Base-by-base conservation (phyloP, 2,888 invertebrate genomes). In the Zele albiditarsus region DNA sequence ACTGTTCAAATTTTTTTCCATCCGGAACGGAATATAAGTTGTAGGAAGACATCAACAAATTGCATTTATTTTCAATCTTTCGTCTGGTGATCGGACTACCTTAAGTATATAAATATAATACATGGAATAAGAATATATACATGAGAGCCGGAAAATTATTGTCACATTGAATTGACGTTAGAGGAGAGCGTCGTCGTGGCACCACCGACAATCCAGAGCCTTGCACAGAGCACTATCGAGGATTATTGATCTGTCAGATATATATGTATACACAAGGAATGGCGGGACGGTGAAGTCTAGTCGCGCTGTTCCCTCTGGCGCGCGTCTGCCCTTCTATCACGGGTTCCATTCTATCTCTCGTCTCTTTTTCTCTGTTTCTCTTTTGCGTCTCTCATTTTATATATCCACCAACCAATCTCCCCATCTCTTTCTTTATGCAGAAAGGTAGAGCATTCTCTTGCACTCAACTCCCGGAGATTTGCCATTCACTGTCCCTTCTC, bases 291-390 rank as follows among this genome's bases (percentile, higher is more conserved):
- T 73, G 77, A 74, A 74, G 80, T 79, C 82, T 80, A 82, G 82
- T 79, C 78, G 74, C 84, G 86, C 87, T 81, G 82, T 87, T 87
- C 87, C 83, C 85, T 85, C 83, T 81, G 82, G 85, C 87, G 87
- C 86, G 83, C 86, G 84, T 84, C 86, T 84, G 83, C 85, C 87
- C 86, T 85, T 81, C 83, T 80, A 77, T 74, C 74, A 60, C 58
- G 27, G 57, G 62, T 68, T 69, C 73, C 65, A 77, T 76, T 76
- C 62, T 69, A 71, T 71, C 66, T 49, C 63, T 46, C 28, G 69
- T 75, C 74, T 68, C 75, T 62, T 67, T 49, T 60, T 31, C 62
- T 49, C 57, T 58, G 63, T 63, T 62, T 58, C 46, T 75, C 53
- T 57, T 69, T 75, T 76, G 73, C 71, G 25, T 74, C 62, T 63